A percentile compares a stretch with the other conserved stretches of the same genome.
phyloP scores from a whole-genome alignment of 2,888 invertebrate species.

The Hypsopygia costalis region DNA sequence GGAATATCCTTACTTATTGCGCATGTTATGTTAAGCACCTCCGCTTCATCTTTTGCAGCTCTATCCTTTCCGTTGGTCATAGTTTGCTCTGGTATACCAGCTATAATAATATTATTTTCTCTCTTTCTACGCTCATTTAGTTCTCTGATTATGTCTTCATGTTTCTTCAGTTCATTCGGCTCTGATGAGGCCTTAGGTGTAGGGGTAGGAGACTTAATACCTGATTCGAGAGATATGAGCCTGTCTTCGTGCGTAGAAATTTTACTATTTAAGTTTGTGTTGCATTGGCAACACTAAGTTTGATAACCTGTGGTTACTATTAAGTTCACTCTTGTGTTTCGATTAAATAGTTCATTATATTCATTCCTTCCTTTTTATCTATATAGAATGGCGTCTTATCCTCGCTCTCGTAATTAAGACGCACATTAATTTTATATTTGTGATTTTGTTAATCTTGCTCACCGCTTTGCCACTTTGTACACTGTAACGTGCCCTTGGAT shows the following conservation, averaged over 20 bases:
- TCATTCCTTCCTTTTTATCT: no score
- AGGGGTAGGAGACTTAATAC: not conserved
- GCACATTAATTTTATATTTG: no score
- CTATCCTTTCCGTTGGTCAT: not conserved
- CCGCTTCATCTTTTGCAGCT: slow-evolving; percentile 2
- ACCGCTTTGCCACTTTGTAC: no score
- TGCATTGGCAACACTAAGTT: no score
- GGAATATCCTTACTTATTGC: slow-evolving; percentile 2
- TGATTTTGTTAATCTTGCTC: no score
- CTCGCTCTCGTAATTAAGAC: no score
- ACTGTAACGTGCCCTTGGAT: no score
- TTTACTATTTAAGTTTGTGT: not conserved
- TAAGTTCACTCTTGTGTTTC: no score
- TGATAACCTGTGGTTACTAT: no score
- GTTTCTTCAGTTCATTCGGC: not conserved
- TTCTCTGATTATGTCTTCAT: not conserved
- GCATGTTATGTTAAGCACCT: slow-evolving; percentile 1
- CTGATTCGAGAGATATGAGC: not conserved
- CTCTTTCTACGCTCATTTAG: not conserved
- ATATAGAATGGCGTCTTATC: no score
- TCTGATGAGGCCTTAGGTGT: not conserved
- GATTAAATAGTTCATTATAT: no score
- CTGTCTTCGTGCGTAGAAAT: not conserved
- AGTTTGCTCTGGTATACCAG: not conserved
- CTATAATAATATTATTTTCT: slow-evolving; percentile 2